Evolutionary conservation across 2,113 vertebrate genomes (phyloP), one percentile per base, ranked within the genome.

Genomic region (Speoplatyrhinus poulsoni): DNA sequence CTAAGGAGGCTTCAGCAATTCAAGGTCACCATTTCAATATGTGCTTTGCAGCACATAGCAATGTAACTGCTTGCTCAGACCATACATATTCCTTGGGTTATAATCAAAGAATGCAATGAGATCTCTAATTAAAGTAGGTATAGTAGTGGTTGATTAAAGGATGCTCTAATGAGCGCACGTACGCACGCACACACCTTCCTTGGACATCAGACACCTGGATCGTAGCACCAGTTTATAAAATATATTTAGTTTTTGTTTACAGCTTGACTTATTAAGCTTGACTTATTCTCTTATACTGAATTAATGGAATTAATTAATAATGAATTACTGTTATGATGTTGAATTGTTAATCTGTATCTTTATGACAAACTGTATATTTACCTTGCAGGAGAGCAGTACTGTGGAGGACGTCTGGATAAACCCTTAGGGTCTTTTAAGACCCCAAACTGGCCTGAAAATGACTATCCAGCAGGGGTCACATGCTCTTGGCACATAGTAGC

Each of bases 401-500:
- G 98, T 73, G 98, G 98, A 32, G 98, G 98, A 46, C 92, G 92
- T 32, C 82, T 99, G 82, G 92, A 95, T 67, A 96, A 94, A 78
- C 92, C 96, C 0, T 85, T 92, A 0, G 98, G 98, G 26, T 93
- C 94, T 67, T 98, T 99, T 79, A 94, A 96, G 86, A 98, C 98
- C 0, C 98, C 98, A 53, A 99, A 99, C 90, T 99, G 98, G 98
- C 98, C 98, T 0, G 96, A 99, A 54, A 92, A 95, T 63, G 98
- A 99, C 87, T 99, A 99, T 74, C 98, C 98, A 2, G 94, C 95
- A 0, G 97, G 97, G 9, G 96, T 99, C 77, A 95, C 94, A 59
- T 99, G 98, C 58, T 93, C 95, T 54, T 99, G 98, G 98, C 96
- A 98, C 83, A 97, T 99, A 46, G 82, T 97, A 1, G 98, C 97